phyloP scores from a whole-genome alignment of 2,113 vertebrate genomes.

The Odocoileus virginianus region DNA sequence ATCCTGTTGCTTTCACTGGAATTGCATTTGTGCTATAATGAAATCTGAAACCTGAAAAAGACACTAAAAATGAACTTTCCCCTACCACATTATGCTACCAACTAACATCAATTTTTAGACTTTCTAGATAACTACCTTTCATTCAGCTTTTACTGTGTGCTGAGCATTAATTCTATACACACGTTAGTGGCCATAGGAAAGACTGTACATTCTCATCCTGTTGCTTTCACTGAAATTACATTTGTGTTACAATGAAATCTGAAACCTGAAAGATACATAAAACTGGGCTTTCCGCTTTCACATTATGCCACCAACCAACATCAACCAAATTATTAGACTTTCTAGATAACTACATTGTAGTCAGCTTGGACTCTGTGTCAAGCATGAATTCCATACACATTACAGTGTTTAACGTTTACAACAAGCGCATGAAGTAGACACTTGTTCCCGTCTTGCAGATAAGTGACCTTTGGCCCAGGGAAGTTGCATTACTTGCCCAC shows the following conservation, averaged over 20 bases:
- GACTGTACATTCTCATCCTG: neutral
- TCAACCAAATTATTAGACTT: neutral
- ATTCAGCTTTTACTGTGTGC: slow-evolving; percentile 1
- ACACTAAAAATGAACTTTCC: neutral
- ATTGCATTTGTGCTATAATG: slow-evolving; percentile 37
- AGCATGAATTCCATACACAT: neutral
- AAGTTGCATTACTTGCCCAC: neutral
- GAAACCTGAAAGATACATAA: slow-evolving; percentile 23
- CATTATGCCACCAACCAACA: neutral
- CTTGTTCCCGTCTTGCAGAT: neutral
- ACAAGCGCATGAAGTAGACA: neutral
- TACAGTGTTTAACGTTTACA: neutral
- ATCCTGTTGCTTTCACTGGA: slow-evolving; percentile 31
- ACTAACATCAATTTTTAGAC: neutral
- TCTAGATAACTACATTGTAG: neutral
- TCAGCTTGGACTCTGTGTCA: neutral
- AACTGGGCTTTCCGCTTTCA: neutral
- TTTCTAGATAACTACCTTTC: neutral
- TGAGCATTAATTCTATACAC: neutral
- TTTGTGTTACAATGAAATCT: slow-evolving; percentile 37
- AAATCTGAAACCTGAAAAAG: slow-evolving; percentile 39
- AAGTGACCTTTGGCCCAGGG: neutral
- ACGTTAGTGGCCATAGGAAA: neutral
- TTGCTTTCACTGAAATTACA: slow-evolving; percentile 46
- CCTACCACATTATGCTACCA: neutral